Evolutionary conservation across 1,140 invertebrate genomes (phyloP).

Genomic region (Mesaphorura yosii): DNA sequence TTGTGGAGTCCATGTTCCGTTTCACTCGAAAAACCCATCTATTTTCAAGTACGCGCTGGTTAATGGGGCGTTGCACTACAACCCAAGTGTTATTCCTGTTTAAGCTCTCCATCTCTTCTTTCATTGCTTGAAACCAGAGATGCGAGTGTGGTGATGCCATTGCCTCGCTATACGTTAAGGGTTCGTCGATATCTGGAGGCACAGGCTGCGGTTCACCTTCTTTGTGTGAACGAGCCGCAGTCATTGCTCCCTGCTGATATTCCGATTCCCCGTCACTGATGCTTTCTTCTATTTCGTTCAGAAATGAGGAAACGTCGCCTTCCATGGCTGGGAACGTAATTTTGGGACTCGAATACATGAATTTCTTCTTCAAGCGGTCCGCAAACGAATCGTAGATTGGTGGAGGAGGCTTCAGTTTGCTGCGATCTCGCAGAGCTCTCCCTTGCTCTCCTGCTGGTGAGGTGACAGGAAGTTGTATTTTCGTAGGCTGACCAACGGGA

Average conservation of each 20-base stretch:
- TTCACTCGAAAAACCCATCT: slow-evolving; percentile 35
- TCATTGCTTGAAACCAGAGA: slow-evolving; percentile 26
- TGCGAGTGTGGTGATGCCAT: slow-evolving; percentile 6
- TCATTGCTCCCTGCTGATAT: no score
- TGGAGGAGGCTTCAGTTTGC: background rate
- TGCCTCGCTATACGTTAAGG: slow-evolving; percentile 18
- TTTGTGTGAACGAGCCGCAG: no score
- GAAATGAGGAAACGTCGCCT: no score
- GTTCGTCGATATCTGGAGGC: slow-evolving; percentile 1
- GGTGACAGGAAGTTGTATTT: background rate
- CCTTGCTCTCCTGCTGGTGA: background rate
- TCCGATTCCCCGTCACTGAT: no score
- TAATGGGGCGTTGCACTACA: slow-evolving; percentile 34
- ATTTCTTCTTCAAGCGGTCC: no score
- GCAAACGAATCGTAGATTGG: no score
- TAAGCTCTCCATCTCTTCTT: slow-evolving; percentile 23
- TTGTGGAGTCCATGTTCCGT: slow-evolving; percentile 32
- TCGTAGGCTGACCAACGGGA: background rate
- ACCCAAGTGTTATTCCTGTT: slow-evolving; percentile 28
- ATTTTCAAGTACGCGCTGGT: slow-evolving; percentile 34
- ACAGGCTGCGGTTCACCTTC: background rate
- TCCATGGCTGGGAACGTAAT: no score
- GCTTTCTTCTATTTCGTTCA: no score
- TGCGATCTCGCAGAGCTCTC: background rate
- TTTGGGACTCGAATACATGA: no score